These are phyloP conservation scores for Solen grandis DNA, from an alignment of 1,140 invertebrate genomes.

Conservation along the genomic window DNA sequence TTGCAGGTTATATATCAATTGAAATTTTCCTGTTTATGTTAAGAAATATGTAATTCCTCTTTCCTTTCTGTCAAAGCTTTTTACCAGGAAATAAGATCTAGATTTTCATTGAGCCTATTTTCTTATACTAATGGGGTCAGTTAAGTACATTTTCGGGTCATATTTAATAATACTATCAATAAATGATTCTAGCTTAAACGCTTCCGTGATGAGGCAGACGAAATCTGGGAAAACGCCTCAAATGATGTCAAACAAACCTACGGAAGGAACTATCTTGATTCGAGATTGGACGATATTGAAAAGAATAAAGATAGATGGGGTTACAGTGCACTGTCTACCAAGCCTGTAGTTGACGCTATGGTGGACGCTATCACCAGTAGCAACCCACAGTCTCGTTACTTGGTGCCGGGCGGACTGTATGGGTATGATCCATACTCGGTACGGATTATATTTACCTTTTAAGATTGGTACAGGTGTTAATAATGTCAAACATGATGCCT, in stretches of 20 bases:
- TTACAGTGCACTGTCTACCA: slow-evolving; percentile 28
- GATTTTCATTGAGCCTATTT: too few relatives aligned
- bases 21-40: too few relatives aligned
- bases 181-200: slow-evolving; percentile 58
- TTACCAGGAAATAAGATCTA: too few relatives aligned
- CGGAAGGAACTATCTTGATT: slow-evolving; percentile 55
- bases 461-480: too few relatives aligned
- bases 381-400: slow-evolving; percentile 63
- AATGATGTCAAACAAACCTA: slow-evolving; percentile 63
- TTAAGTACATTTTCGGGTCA: too few relatives aligned
- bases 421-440: slow-evolving; percentile 63
- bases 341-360: slow-evolving; percentile 65
- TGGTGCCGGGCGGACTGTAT: slow-evolving; percentile 66
- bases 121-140: too few relatives aligned
- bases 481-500: too few relatives aligned
- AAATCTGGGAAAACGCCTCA: slow-evolving; percentile 61
- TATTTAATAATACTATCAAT: too few relatives aligned
- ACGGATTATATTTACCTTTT: too few relatives aligned
- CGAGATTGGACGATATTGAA: slow-evolving; percentile 20
- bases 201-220: slow-evolving; percentile 57
- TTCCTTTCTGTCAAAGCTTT: too few relatives aligned
- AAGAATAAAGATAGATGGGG: slow-evolving; percentile 4
- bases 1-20: too few relatives aligned
- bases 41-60: too few relatives aligned
- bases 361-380: slow-evolving; percentile 63